These are phyloP conservation scores for Melolontha melolontha DNA, from an alignment of 2,888 invertebrate species.

Conservation along the genomic window DNA sequence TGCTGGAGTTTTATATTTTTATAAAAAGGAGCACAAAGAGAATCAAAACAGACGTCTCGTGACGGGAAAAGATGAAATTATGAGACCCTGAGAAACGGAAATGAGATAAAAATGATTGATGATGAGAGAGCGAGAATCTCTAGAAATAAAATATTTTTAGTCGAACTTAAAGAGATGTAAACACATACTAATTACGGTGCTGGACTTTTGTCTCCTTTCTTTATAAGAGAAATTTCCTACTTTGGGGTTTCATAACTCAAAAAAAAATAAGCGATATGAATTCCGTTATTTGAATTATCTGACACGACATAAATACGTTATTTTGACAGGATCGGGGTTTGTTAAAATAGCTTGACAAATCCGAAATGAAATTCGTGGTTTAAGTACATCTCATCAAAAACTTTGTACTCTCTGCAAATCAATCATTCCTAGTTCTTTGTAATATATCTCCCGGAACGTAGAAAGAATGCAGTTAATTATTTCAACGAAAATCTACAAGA, in stretches of 20 bases:
- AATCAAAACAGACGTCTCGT: conserved; percentile 36
- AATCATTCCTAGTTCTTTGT: too few species aligned
- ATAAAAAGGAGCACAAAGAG: conserved; percentile 32
- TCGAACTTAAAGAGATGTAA: conserved; percentile 22
- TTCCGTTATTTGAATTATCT: too few species aligned
- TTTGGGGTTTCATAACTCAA: background rate
- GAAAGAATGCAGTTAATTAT: too few species aligned
- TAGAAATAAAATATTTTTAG: conserved; percentile 46
- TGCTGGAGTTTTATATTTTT: conserved; percentile 34
- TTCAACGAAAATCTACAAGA: too few species aligned
- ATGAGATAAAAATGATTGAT: conserved; percentile 51
- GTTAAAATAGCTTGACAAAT: too few species aligned
- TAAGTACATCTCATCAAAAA: too few species aligned
- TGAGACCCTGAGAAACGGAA: conserved; percentile 48
- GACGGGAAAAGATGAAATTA: conserved; percentile 47
- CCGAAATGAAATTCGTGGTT: too few species aligned
- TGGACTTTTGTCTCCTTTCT: background rate
- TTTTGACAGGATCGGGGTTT: too few species aligned
- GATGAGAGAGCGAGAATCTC: conserved; percentile 41
- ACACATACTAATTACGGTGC: conserved; percentile 22
- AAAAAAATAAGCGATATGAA: too few species aligned
- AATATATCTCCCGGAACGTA: too few species aligned
- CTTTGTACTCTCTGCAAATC: too few species aligned
- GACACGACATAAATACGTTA: too few species aligned
- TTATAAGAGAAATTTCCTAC: background rate